A percentile compares a stretch with the other conserved stretches of the same genome.
Evolutionary conservation across 64 coral and sea anemone species (phyloP).

Genomic region (Stichodactyla mertensii): DNA sequence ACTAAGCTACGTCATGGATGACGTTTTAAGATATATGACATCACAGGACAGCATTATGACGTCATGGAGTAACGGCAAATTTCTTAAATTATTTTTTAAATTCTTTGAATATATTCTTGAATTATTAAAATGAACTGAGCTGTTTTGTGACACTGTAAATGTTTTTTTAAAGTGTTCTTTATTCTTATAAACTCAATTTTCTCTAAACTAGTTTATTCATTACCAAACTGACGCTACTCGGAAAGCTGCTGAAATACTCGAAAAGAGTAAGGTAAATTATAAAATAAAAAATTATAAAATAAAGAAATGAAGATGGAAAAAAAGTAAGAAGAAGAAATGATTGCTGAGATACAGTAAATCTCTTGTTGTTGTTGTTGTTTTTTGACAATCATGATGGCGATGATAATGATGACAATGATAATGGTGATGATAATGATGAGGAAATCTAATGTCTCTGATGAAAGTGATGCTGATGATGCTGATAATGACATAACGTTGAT

Average conservation of each 20-base stretch:
- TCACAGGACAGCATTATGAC: not conserved
- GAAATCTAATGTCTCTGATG: not conserved
- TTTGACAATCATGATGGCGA: not conserved
- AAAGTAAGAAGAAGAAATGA: no score
- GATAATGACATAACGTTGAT: not conserved
- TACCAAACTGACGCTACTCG: constrained; percentile 90
- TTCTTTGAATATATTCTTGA: not conserved
- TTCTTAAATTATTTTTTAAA: not conserved
- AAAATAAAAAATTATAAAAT: not conserved
- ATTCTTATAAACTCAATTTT: not conserved
- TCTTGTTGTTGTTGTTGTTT: no score
- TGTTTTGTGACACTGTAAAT: no score
- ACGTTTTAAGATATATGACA: not conserved
- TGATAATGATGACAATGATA: not conserved
- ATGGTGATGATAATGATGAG: not conserved
- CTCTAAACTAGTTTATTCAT: constrained; percentile 66
- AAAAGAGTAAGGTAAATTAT: constrained; percentile 86
- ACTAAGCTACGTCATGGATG: not conserved
- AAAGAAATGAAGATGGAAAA: not conserved
- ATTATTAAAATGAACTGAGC: not conserved
- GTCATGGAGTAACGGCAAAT: not conserved
- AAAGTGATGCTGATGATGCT: not conserved
- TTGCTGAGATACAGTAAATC: no score
- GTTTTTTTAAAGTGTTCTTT: not conserved
- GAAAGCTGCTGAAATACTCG: constrained; percentile 96